phyloP scores from a whole-genome alignment of 1,140 invertebrate species.

The Brachionus calyciflorus region DNA sequence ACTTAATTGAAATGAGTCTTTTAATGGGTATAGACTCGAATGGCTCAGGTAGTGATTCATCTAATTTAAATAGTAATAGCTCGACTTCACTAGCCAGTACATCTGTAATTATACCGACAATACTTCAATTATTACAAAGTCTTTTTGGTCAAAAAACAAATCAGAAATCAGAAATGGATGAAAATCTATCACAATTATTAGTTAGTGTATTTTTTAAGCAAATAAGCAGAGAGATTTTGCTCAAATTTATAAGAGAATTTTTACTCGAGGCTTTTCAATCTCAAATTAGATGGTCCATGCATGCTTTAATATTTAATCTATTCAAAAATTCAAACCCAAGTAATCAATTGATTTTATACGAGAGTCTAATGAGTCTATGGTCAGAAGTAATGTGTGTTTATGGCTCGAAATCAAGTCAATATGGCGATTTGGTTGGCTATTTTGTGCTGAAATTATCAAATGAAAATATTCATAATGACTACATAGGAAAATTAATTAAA shows the following conservation, averaged over 20 bases:
- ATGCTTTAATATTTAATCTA: slow-evolving; percentile 63
- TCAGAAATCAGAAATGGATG: slow-evolving; percentile 60
- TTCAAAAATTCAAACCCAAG: slow-evolving; percentile 68
- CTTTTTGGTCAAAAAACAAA: background rate
- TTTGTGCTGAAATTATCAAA: slow-evolving; percentile 74
- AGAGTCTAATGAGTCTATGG: slow-evolving; percentile 85
- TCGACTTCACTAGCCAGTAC: slow-evolving; percentile 54
- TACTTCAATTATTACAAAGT: slow-evolving; percentile 16
- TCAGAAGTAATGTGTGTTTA: slow-evolving; percentile 76
- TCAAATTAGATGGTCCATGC: slow-evolving; percentile 88
- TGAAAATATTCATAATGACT: slow-evolving; percentile 53
- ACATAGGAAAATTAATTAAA: slow-evolving; percentile 75
- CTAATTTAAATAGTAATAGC: slow-evolving; percentile 63
- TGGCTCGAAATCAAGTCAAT: slow-evolving; percentile 87
- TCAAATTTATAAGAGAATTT: slow-evolving; percentile 82
- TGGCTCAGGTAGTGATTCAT: background rate
- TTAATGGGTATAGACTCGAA: slow-evolving; percentile 62
- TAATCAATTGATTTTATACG: slow-evolving; percentile 76
- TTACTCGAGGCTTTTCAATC: slow-evolving; percentile 88
- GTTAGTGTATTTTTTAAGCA: slow-evolving; percentile 72
- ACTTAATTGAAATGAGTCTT: slow-evolving; percentile 42
- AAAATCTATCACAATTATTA: slow-evolving; percentile 68
- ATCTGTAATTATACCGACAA: background rate
- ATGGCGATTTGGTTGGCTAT: slow-evolving; percentile 90
- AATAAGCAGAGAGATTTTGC: slow-evolving; percentile 68